These are phyloP conservation scores for Pandemis cinnamomeana DNA, from an alignment of 2,888 invertebrate species.

Conservation along the genomic window DNA sequence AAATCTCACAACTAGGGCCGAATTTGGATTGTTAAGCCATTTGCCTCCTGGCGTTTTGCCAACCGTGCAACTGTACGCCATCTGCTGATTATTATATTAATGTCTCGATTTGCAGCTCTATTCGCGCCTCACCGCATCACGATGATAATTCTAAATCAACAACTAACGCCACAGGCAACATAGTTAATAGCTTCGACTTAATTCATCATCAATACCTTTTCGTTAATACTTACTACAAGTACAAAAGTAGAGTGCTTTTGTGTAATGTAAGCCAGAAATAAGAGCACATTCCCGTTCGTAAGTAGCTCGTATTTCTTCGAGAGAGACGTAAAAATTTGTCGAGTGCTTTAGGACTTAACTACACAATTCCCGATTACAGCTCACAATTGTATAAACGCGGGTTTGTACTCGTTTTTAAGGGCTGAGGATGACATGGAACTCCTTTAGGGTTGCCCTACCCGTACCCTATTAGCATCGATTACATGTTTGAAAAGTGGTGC, in stretches of 20 bases:
- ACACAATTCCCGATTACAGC: conserved; percentile 22
- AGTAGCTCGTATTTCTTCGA: conserved; percentile 13
- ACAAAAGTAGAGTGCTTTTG: conserved; percentile 8
- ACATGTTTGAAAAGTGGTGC: not conserved
- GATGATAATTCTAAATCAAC: not conserved
- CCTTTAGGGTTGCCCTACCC: conserved; percentile 18
- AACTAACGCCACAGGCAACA: not conserved
- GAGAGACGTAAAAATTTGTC: conserved; percentile 16
- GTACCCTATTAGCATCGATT: conserved; percentile 28
- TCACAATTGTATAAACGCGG: conserved; percentile 17
- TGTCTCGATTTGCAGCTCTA: not conserved
- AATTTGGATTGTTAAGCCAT: not conserved
- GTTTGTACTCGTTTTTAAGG: conserved; percentile 17
- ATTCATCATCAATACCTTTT: not conserved
- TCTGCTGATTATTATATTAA: conserved; percentile 2
- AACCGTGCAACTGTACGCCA: not conserved
- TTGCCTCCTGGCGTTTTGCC: conserved; percentile 1
- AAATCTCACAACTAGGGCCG: not conserved
- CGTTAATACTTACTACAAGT: not conserved
- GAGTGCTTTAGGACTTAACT: conserved; percentile 20
- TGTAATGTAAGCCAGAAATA: conserved; percentile 11
- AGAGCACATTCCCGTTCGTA: conserved; percentile 6
- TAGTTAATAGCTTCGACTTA: not conserved
- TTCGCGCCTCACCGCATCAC: not conserved
- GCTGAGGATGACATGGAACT: conserved; percentile 13